These are phyloP conservation scores for Procambarus clarkii DNA, from an alignment of 1,140 invertebrate species.

Conservation along the genomic window DNA sequence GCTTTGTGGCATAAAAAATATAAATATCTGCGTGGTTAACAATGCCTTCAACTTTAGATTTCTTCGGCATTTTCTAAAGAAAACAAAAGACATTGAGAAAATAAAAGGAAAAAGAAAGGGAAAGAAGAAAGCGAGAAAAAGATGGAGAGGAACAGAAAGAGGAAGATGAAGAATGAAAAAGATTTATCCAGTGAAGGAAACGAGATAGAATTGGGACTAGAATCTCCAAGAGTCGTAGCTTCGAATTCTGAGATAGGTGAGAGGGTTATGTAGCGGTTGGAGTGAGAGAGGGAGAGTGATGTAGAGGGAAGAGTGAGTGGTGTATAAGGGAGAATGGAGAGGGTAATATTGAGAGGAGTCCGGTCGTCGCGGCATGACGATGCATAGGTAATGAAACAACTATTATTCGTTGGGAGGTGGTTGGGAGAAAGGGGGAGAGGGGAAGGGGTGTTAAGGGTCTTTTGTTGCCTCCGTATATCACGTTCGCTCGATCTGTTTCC, in stretches of 20 bases:
- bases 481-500: not conserved
- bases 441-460: not conserved
- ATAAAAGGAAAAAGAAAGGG: not conserved
- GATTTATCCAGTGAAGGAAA: not conserved
- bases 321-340: not conserved
- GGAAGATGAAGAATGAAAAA: not conserved
- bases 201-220: too few relatives aligned
- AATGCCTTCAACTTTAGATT: not conserved
- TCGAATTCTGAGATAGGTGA: too few relatives aligned
- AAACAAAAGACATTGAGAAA: too few relatives aligned
- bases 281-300: not conserved
- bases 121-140: not conserved
- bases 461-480: not conserved
- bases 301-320: not conserved
- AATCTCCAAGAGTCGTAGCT: too few relatives aligned
- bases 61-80: too few relatives aligned
- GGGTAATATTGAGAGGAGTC: not conserved
- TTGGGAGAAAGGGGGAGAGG: not conserved
- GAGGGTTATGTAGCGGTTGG: not conserved
- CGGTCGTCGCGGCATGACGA: too few relatives aligned
- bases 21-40: not conserved
- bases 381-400: too few relatives aligned
- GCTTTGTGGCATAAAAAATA: not conserved
- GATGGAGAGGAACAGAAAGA: not conserved
- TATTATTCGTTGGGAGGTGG: not conserved